Conservation (phyloP, 2,888 invertebrate species). For the Calliopum simillimum region DNA sequence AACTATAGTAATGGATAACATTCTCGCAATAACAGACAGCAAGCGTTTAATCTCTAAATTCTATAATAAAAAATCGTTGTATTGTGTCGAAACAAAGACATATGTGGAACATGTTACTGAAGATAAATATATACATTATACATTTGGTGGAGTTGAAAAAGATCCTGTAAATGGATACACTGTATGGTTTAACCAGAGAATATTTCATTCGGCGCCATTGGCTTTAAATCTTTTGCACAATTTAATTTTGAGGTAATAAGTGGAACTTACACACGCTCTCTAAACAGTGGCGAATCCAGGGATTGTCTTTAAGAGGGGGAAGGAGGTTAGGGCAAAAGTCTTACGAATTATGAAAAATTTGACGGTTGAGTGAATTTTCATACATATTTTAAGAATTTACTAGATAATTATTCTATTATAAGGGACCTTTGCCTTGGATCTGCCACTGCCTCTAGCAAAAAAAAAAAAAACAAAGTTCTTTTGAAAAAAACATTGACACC, state of each 20-base stretch:
- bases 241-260: conserved; percentile 66
- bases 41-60: not conserved
- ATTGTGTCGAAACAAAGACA: conserved; percentile 40
- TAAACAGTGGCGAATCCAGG: too few relatives aligned
- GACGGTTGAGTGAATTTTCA: too few relatives aligned
- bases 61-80: conserved; percentile 47
- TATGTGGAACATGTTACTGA: conserved; percentile 39
- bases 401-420: too few relatives aligned
- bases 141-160: conserved; percentile 52
- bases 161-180: not conserved
- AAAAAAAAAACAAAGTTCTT: too few relatives aligned
- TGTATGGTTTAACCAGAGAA: conserved; percentile 73
- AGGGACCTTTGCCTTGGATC: too few relatives aligned
- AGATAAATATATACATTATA: conserved; percentile 25
- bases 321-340: too few relatives aligned
- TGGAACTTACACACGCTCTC: too few relatives aligned
- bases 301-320: too few relatives aligned
- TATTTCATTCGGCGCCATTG: conserved; percentile 68
- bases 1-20: conserved; percentile 45
- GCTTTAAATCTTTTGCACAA: conserved; percentile 56
- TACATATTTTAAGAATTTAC: too few relatives aligned
- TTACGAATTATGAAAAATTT: too few relatives aligned
- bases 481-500: too few relatives aligned
- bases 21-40: not conserved
- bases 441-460: too few relatives aligned